Conservation (phyloP, 2,113 vertebrate species). For the Serilophus lunatus region DNA sequence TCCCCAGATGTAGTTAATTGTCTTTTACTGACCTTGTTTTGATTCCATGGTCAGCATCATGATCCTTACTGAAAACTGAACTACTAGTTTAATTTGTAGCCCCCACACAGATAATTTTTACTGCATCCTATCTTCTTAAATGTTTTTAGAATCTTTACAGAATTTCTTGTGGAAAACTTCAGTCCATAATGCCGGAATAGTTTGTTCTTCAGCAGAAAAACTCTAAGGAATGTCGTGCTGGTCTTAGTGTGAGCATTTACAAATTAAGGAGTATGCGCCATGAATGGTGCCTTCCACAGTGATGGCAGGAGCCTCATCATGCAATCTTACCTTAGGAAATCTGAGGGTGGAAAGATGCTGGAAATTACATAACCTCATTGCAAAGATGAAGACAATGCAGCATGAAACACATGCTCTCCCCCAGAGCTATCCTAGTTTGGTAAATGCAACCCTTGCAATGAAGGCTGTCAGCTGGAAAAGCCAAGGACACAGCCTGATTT, state of each 20-base stretch:
- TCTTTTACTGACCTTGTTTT: background rate
- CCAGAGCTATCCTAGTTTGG: background rate
- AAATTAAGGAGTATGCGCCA: background rate
- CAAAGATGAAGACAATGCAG: background rate
- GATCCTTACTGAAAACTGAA: background rate
- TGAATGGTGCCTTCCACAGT: background rate
- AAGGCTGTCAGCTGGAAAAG: background rate
- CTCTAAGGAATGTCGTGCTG: background rate
- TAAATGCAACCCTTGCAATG: background rate
- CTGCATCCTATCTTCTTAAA: background rate
- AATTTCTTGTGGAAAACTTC: background rate
- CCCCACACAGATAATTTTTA: background rate
- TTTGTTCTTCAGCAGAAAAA: background rate
- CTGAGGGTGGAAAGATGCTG: background rate
- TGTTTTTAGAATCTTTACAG: accelerated
- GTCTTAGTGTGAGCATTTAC: background rate
- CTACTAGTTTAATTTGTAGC: background rate
- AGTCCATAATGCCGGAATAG: background rate
- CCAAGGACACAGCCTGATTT: background rate
- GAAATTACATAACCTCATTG: background rate
- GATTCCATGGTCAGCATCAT: background rate
- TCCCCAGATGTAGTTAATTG: background rate
- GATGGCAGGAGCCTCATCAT: background rate
- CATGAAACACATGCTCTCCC: background rate
- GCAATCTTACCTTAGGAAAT: too few species aligned